phyloP scores from a whole-genome alignment of 2,888 invertebrate genomes.

The Parelbella ahira region DNA sequence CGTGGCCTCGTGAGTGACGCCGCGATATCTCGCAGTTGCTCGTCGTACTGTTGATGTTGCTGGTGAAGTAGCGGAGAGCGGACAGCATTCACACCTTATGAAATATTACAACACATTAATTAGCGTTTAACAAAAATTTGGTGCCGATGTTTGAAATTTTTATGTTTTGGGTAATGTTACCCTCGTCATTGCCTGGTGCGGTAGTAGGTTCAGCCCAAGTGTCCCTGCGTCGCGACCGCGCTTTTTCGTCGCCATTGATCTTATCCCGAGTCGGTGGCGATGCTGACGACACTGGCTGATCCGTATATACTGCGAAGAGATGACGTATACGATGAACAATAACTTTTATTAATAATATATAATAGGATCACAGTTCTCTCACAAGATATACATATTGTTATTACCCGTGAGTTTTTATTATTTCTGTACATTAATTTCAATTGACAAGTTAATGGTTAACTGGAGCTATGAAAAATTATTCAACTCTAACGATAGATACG shows the following conservation, averaged over 20 bases:
- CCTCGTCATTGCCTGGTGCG: slow-evolving; percentile 52
- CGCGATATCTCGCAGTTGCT: slow-evolving; percentile 90
- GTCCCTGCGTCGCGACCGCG: slow-evolving; percentile 77
- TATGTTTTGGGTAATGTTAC: slow-evolving; percentile 34
- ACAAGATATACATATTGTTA: too few relatives aligned
- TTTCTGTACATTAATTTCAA: slow-evolving; percentile 12
- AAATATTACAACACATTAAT: not conserved
- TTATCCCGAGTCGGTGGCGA: slow-evolving; percentile 90
- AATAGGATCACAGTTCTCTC: too few relatives aligned
- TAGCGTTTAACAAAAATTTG: too few relatives aligned
- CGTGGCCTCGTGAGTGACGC: slow-evolving; percentile 89
- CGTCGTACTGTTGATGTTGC: slow-evolving; percentile 79
- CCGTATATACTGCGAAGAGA: slow-evolving; percentile 76
- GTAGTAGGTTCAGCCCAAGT: slow-evolving; percentile 67
- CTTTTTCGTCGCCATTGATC: slow-evolving; percentile 87
- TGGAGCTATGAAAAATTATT: slow-evolving; percentile 17
- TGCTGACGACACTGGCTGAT: slow-evolving; percentile 87
- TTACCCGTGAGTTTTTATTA: too few relatives aligned
- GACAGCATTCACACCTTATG: slow-evolving; percentile 42
- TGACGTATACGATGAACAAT: not conserved
- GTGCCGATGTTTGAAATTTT: not conserved
- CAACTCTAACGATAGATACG: slow-evolving; percentile 14
- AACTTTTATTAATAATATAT: too few relatives aligned
- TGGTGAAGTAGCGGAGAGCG: slow-evolving; percentile 71
- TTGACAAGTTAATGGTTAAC: slow-evolving; percentile 13